Percentiles rank a stretch among this genome's conserved stretches.
These are phyloP conservation scores for Trematomus loennbergii DNA, from an alignment of 2,113 vertebrate genomes.

Conservation along the genomic window DNA sequence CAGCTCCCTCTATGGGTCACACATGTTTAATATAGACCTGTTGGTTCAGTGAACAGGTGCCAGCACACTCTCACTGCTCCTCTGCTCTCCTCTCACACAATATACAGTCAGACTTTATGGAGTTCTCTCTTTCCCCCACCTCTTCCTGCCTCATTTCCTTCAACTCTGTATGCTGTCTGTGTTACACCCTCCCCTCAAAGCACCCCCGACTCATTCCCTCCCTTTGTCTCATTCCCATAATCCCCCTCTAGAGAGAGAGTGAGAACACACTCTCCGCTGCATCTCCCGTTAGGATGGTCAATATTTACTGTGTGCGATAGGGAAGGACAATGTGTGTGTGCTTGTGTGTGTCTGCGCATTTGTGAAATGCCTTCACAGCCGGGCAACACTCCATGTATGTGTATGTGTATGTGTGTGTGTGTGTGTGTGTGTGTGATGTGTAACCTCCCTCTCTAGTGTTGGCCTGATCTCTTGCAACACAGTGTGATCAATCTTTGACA, in stretches of 20 bases:
- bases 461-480: conserved; percentile 59
- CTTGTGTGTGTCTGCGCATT: conserved; percentile 12
- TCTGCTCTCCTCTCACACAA: not conserved
- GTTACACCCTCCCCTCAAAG: not conserved
- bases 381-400: not conserved
- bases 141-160: conserved; percentile 6
- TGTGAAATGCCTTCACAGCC: conserved; percentile 46
- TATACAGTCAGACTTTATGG: not conserved
- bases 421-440: not conserved
- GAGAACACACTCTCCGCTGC: conserved; percentile 43
- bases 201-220: conserved; percentile 14
- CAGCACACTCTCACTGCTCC: not conserved
- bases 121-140: not conserved
- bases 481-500: conserved; percentile 67
- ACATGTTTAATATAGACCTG: not conserved
- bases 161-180: not conserved
- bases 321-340: conserved; percentile 31
- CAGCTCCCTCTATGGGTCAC: conserved; percentile 33
- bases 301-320: conserved; percentile 69
- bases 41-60: conserved; percentile 33
- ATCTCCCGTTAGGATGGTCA: conserved; percentile 48
- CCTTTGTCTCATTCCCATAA: conserved; percentile 55
- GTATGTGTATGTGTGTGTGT: too few species aligned
- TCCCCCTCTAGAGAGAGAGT: conserved; percentile 14
- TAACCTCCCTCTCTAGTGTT: conserved; percentile 15